Conservation (phyloP, 2,888 invertebrate genomes). For the Lycocerus yunnanus region DNA sequence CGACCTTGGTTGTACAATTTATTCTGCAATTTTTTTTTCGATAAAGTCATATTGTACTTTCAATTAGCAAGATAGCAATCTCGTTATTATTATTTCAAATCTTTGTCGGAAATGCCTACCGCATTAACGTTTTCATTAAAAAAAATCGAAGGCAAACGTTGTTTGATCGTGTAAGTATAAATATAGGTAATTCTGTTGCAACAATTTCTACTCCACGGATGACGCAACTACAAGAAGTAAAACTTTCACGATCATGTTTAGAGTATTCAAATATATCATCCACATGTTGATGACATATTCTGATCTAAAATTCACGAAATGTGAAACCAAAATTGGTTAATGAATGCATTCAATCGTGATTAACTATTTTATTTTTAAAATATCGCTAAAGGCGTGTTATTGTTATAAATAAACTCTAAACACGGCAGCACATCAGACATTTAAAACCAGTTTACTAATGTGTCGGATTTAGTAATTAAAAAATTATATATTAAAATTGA, state of each 20-base stretch:
- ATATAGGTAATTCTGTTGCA: not conserved
- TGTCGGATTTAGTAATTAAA: not conserved
- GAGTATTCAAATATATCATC: constrained; percentile 11
- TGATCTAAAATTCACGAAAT: not conserved
- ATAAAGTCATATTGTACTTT: not conserved
- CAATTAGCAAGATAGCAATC: not conserved
- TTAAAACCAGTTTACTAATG: not conserved
- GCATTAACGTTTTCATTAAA: not conserved
- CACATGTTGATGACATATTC: not conserved
- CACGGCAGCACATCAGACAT: not conserved
- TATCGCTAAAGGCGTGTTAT: not conserved
- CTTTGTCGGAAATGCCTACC: not conserved
- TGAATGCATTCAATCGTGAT: not conserved
- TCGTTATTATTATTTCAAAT: not conserved
- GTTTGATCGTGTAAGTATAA: not conserved
- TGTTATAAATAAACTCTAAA: not conserved
- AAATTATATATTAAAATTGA: not conserved
- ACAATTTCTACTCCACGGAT: not conserved
- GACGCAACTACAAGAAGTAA: constrained; percentile 13
- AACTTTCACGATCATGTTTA: constrained; percentile 35
- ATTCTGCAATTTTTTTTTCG: constrained; percentile 21
- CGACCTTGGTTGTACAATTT: constrained; percentile 41
- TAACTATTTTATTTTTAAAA: not conserved
- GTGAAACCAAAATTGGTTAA: not conserved
- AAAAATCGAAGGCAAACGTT: not conserved